Evolutionary conservation across 2,797 vertebrate genomes (phyloP), one percentile per base, ranked within the genome.

Genomic region (Rhinoraja longicauda): DNA sequence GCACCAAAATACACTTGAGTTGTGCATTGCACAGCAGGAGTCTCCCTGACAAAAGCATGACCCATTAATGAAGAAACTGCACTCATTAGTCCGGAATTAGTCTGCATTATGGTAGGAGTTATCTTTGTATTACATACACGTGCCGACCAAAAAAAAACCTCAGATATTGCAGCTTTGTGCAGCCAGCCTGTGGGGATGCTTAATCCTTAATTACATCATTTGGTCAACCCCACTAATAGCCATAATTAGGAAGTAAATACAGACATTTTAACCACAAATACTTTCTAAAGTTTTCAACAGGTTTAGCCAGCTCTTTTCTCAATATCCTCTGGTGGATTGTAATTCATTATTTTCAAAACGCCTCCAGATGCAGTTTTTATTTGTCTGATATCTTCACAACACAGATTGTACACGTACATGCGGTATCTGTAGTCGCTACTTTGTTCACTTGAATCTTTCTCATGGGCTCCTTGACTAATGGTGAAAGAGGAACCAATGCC

Each of bases 161-260:
- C 90, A 75, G 70, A 92, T 92, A 92, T 92, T 92, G 32, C 36
- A 53, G 70, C 90, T 92, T 92, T 73, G 90, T 73, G 72, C 36
- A 73, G 90, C 92, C 90, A 73, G 90, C 21, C 90, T 92, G 90
- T 92, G 90, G 90, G 90, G 70, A 92, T 70, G 4, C 67, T 73
- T 92, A 92, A 92, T 92, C 70, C 90, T n/a, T 73, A 92, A 92
- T 75, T 73, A 88, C 62, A 92, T 92, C 70, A 92, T n/a, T 73
- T 92, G 90, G 90, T 92, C 90, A 92, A 75, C 90, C 67, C 70
- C 64, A 45, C 67, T 92, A 92, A 92, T 53, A 92, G 90, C 90
- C 90, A 92, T 92, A 92, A 92, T 92, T 92, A 92, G 70, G 70
- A 73, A 92, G 90, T 92, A 92, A 92, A 92, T 36, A 72, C 70